phyloP scores from a whole-genome alignment of 2,113 vertebrate species.

The Phocoena sinus region DNA sequence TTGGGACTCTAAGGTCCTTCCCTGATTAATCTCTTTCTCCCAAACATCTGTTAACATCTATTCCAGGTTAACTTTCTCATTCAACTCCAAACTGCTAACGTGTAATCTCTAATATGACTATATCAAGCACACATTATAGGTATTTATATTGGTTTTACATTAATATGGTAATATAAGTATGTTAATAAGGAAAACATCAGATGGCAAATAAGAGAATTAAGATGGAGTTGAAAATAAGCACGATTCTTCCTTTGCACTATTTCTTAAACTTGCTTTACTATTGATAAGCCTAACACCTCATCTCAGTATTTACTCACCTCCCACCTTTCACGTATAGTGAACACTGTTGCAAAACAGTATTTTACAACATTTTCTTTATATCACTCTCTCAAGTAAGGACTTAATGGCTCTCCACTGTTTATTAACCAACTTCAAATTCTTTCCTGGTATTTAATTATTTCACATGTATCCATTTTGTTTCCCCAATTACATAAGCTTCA shows the following conservation, averaged over 20 bases:
- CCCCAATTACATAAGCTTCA: neutral
- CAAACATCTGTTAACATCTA: neutral
- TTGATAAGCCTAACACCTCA: neutral
- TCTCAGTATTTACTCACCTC: neutral
- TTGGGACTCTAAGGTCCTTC: neutral
- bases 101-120: neutral
- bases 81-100: neutral
- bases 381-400: neutral
- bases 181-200: neutral
- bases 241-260: neutral
- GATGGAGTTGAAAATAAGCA: neutral
- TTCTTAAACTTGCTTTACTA: neutral
- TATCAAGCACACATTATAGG: neutral
- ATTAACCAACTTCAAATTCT: neutral
- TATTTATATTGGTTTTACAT: neutral
- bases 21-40: neutral
- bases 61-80: neutral
- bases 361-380: neutral
- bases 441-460: conserved; percentile 1
- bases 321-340: neutral
- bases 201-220: neutral
- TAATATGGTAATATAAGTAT: neutral
- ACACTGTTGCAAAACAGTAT: neutral
- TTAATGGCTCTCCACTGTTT: neutral
- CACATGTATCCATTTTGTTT: neutral